Base-by-base conservation (phyloP, 2,888 invertebrate species). In the Drosophila rellima region DNA sequence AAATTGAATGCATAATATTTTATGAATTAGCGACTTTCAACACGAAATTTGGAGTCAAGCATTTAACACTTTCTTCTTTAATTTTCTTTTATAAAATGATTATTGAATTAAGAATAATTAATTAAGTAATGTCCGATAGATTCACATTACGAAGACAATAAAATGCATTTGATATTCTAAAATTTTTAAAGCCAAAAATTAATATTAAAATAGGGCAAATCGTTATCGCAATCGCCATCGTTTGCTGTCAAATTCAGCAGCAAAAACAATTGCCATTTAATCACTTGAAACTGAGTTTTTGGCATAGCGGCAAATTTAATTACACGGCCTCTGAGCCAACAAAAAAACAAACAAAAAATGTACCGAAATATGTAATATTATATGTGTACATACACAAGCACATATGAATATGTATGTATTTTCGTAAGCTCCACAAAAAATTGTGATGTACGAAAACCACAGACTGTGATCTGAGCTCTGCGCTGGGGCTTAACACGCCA, bases 201-300 rank as follows among this genome's bases (percentile, higher is more conserved):
- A n/a, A n/a, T n/a, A n/a, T n/a, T n/a, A n/a, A n/a, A n/a, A n/a
- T n/a, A n/a, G n/a, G n/a, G n/a, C n/a, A n/a, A n/a, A n/a, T 47
- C 37, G 47, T 23, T 26, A 42, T 56, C 31, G 33, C n/a, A 18
- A 35, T 44, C 10, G 37, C 26, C 29, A 26, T 17, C 15, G 42
- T 33, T 33, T 44, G 18, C 26, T 42, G 18, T 20, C 17, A 11
- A 13, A 48, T 17, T 33, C 13, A 44, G 15, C 26, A 48, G 15
- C 42, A 26, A 29, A 37, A 45, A 66, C 65, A 77, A 71, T 77
- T 71, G 77, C 64, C 78, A 71, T 80, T 80, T 71, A 80, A 77
- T 77, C 80, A 80, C 66, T 54, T 67, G 55, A 40, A 60, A 52
- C 52, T 52, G 45, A 47, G 55, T 26, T 52, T 23, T 40, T 18